Evolutionary conservation across 1,140 invertebrate species (phyloP).

Genomic region (Sycobia sp.): DNA sequence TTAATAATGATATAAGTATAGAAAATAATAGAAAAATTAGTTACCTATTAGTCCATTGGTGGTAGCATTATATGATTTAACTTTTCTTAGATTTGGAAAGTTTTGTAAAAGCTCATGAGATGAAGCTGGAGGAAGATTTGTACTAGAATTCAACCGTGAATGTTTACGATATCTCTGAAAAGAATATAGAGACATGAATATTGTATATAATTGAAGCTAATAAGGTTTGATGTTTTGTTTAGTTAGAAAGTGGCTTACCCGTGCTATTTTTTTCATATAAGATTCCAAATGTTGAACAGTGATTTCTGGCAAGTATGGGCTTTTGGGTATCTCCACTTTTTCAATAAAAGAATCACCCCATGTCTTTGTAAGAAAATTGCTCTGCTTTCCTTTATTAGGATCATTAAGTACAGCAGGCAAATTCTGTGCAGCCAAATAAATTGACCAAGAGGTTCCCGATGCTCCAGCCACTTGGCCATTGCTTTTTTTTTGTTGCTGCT

Average conservation of each 20-base stretch:
- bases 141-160: slow-evolving; percentile 53
- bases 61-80: slow-evolving; percentile 48
- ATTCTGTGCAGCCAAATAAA: slow-evolving; percentile 88
- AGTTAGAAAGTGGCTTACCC: slow-evolving; percentile 36
- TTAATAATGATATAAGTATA: neutral
- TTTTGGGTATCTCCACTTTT: slow-evolving; percentile 74
- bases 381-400: slow-evolving; percentile 86
- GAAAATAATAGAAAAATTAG: slow-evolving; percentile 1
- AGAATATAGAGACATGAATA: slow-evolving; percentile 38
- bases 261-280: slow-evolving; percentile 79
- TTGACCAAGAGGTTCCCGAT: slow-evolving; percentile 66
- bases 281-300: slow-evolving; percentile 82
- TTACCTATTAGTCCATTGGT: slow-evolving; percentile 45
- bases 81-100: slow-evolving; percentile 60
- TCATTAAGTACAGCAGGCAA: slow-evolving; percentile 96
- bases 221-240: neutral
- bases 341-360: slow-evolving; percentile 97
- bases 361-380: slow-evolving; percentile 94
- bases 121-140: slow-evolving; percentile 50
- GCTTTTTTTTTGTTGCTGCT: slow-evolving; percentile 47
- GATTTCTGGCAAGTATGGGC: slow-evolving; percentile 83
- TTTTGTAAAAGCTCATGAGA: slow-evolving; percentile 59
- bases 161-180: slow-evolving; percentile 62
- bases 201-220: slow-evolving; percentile 15
- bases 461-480: slow-evolving; percentile 52